Base-by-base conservation (phyloP, 2,113 vertebrate species). In the Apus apus region DNA sequence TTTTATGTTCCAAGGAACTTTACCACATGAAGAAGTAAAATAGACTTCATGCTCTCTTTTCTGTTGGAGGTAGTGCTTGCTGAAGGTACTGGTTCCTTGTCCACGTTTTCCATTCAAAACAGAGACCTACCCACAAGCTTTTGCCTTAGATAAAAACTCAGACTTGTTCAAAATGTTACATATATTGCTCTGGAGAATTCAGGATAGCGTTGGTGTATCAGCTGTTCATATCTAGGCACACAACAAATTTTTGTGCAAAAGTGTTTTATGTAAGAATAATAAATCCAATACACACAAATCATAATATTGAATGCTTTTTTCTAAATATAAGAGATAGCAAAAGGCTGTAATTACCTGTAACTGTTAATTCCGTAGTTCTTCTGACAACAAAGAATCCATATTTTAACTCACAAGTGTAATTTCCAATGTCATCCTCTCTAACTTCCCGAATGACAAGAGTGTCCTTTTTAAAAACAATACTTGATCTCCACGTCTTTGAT, bases 321-420 rank as follows among this genome's bases (percentile, higher is more conserved):
- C 13, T 58, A 48, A 62, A 57, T n/a, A 43, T 32, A 75, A 77
- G 58, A 87, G 20, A 43, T 4, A 86, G 15, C 14, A 83, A 73
- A 12, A 90, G 21, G 32, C 38, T 71, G 25, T 61, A 79, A 91
- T 98, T 98, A 99, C 99, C 99, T 97, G 99, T 99, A 92, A 99
- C 99, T n/a, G 99, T 98, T 87, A 99, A 97, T 97, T 99, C 98
- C 1, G 99, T 99, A 2, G 99, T 99, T 97, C 99, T 99, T 97
- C 99, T 98, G 29, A 99, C 99, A 89, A 99, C 97, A 97, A 99
- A 99, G 96, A 98, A 98, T 96, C 99, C 99, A 74, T 99, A 99
- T 93, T 99, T 99, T 96, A 99, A 95, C 96, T 99, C 99, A 90
- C 99, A 99, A 13, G 99, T 99, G 87, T 99, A 99, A 98, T 99